These are phyloP conservation scores for Phylloscopus whistleri DNA, from an alignment of 2,113 vertebrate species.

Conservation along the genomic window DNA sequence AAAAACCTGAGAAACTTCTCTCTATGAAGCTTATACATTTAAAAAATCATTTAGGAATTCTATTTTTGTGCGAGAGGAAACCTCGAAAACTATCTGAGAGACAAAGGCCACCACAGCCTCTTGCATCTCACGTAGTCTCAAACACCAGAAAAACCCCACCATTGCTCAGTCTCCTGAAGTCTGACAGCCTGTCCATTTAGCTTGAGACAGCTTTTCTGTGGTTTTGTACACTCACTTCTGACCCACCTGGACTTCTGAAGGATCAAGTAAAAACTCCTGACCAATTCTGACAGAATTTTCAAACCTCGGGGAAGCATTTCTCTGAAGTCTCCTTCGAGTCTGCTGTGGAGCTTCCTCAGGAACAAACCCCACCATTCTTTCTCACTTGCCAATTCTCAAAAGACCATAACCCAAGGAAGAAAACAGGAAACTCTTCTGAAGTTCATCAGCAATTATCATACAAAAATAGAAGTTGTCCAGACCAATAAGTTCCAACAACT, in stretches of 20 bases:
- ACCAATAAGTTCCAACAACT: neutral
- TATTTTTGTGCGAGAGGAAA: neutral
- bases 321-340: neutral
- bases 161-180: neutral
- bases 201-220: neutral
- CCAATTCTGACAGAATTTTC: neutral
- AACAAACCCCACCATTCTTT: neutral
- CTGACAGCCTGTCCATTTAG: neutral
- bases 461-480: neutral
- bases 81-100: neutral
- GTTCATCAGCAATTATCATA: neutral
- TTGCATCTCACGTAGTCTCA: fast-evolving
- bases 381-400: neutral
- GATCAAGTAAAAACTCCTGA: neutral
- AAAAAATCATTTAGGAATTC: neutral
- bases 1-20: neutral
- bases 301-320: neutral
- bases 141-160: neutral
- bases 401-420: neutral
- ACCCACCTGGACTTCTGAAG: neutral
- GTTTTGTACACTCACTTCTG: neutral
- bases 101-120: fast-evolving
- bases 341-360: neutral
- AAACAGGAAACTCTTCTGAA: neutral
- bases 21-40: neutral